A percentile compares a stretch with the other conserved stretches of the same genome.
Evolutionary conservation across 2,113 vertebrate genomes (phyloP).

Genomic region (Lichenostomus cassidix): DNA sequence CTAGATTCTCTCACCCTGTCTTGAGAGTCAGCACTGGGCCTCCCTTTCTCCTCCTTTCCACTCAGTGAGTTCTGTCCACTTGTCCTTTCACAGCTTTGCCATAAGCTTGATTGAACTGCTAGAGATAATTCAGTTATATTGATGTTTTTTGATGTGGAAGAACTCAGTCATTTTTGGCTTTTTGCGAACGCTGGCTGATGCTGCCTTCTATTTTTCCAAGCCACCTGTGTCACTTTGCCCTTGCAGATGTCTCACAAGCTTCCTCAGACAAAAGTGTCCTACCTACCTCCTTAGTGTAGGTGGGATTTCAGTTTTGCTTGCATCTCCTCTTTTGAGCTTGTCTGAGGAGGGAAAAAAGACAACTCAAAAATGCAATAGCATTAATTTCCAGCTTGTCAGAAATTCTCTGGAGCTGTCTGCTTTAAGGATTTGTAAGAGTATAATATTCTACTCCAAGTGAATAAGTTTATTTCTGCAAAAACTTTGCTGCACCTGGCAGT

Average conservation of each 20-base stretch:
- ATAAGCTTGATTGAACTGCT: neutral
- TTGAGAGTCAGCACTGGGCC: neutral
- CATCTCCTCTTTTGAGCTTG: neutral
- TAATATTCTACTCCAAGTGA: neutral
- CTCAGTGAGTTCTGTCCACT: neutral
- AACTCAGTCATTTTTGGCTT: neutral
- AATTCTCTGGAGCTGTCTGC: neutral
- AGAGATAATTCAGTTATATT: neutral
- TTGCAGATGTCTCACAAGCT: neutral
- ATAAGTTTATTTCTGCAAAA: neutral
- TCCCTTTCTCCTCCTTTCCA: neutral
- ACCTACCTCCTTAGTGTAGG: neutral
- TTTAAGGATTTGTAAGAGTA: neutral
- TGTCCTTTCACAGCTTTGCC: neutral
- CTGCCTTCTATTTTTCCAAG: neutral
- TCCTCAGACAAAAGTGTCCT: neutral
- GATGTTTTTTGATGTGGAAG: neutral
- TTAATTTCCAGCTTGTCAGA: neutral
- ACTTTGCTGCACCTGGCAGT: neutral
- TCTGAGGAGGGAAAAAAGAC: neutral
- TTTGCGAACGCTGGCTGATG: neutral
- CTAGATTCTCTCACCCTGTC: neutral
- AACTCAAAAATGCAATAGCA: neutral
- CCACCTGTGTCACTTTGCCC: neutral
- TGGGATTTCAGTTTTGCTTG: neutral